Evolutionary conservation across 2,797 vertebrate species (phyloP), one percentile per base, ranked within the genome.

Genomic region (Fistularia commersonii): DNA sequence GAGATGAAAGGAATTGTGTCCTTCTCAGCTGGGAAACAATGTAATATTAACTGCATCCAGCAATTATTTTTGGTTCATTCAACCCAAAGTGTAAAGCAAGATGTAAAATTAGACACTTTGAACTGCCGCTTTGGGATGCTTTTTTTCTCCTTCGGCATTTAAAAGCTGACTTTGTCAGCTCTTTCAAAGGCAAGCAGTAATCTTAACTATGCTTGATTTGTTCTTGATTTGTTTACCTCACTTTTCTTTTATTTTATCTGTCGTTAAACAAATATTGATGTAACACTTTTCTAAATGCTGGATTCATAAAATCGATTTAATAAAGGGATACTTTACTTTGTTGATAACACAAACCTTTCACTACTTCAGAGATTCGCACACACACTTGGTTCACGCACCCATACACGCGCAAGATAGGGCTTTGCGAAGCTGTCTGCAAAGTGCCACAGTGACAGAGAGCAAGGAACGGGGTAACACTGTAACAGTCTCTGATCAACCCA

Each of bases 401-500:
- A 52, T 53, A 58, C 57, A 45, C 63, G 52, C 43, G 51, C 61
- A 61, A 47, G 55, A 34, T 67, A 49, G 61, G 39, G 11, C 57
- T 68, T 46, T 61, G 55, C 54, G 61, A 72, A 52, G 55, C 66
- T 81, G 64, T 81, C 74, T 79, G 14, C 69, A 69, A 65, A 68
- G 60, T 64, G 68, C 68, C 70, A 12, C 74, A 54, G 69, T 77
- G 77, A 82, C 76, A 79, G 70, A 74, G 66, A 80, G 57, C 9
- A 35, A 71, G 61, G 71, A 66, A 52, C 8, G 61, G 74, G 74
- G 70, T 78, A 81, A 76, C 71, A 77, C 78, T 73, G 66, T 64
- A 78, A 72, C 73, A 74, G 72, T 72, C 77, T 77, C 73, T 79
- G 75, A 80, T 85, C 77, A 83, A 66, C 76, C 71, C 54, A 35